Percentiles rank a stretch among this genome's conserved stretches.
Evolutionary conservation across 2,888 invertebrate genomes (phyloP).

Genomic region (Drosophila rubida): DNA sequence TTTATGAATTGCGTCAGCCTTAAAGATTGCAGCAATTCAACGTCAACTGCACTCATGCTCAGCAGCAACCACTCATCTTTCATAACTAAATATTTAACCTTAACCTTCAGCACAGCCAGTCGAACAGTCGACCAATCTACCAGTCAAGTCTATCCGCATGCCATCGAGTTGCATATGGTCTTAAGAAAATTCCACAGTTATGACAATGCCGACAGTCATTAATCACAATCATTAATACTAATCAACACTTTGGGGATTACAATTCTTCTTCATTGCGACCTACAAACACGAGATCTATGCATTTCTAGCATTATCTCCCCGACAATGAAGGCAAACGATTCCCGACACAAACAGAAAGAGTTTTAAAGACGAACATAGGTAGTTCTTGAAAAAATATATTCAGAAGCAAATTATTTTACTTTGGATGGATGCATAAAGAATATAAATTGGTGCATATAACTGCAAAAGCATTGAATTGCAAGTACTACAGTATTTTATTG

Average conservation of each 20-base stretch:
- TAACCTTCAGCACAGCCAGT: slow-evolving; percentile 21
- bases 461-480: no score
- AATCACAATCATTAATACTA: slow-evolving; percentile 15
- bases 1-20: slow-evolving; percentile 33
- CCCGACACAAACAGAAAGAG: not conserved
- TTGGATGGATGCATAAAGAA: no score
- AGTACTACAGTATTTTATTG: no score
- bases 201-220: slow-evolving; percentile 13
- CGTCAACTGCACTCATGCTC: slow-evolving; percentile 17
- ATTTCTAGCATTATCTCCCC: not conserved
- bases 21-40: slow-evolving; percentile 18
- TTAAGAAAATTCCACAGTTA: slow-evolving; percentile 13
- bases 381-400: not conserved
- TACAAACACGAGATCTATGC: not conserved
- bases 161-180: slow-evolving; percentile 2
- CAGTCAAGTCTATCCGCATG: slow-evolving; percentile 1
- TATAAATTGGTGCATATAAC: no score
- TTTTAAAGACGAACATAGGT: no score
- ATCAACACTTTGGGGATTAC: slow-evolving; percentile 15
- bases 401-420: no score
- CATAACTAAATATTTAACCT: slow-evolving; percentile 42
- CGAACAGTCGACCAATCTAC: not conserved
- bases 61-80: not conserved
- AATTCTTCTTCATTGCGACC: not conserved
- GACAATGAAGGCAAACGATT: not conserved